These are phyloP conservation scores for Salvator merianae DNA, from an alignment of 2,113 vertebrate genomes.

Conservation along the genomic window DNA sequence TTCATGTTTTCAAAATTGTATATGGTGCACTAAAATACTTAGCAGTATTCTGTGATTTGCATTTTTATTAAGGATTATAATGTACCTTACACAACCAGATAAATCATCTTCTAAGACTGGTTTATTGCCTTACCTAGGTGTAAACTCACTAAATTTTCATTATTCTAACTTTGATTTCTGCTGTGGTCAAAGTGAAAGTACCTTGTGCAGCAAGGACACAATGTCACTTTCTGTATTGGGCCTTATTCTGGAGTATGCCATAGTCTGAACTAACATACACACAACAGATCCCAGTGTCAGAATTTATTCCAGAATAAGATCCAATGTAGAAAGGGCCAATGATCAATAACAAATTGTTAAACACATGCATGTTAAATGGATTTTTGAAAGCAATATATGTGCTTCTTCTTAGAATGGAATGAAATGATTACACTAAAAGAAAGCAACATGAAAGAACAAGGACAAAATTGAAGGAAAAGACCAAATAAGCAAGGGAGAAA, in stretches of 20 bases:
- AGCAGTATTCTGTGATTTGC: not conserved
- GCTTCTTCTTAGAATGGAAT: not conserved
- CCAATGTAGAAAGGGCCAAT: too few relatives aligned
- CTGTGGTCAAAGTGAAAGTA: not conserved
- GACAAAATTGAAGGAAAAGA: conserved; percentile 3
- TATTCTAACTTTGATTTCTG: not conserved
- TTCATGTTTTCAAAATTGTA: not conserved
- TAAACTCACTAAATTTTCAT: too few relatives aligned
- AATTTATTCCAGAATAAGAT: too few relatives aligned
- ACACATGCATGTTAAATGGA: not conserved
- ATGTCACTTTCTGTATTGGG: not conserved
- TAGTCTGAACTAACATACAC: too few relatives aligned
- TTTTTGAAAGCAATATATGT: not conserved
- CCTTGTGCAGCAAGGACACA: not conserved
- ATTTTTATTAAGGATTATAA: not conserved
- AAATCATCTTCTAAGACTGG: not conserved
- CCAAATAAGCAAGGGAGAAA: conserved; percentile 10
- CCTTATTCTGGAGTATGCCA: too few relatives aligned
- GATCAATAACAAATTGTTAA: not conserved
- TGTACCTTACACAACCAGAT: not conserved
- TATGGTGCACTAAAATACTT: not conserved
- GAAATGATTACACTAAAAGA: conserved; percentile 22
- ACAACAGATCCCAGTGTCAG: too few relatives aligned
- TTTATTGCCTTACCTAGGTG: too few relatives aligned
- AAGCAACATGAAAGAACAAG: not conserved